Conservation (phyloP, 2,113 vertebrate species). For the Himantopus leucocephalus region DNA sequence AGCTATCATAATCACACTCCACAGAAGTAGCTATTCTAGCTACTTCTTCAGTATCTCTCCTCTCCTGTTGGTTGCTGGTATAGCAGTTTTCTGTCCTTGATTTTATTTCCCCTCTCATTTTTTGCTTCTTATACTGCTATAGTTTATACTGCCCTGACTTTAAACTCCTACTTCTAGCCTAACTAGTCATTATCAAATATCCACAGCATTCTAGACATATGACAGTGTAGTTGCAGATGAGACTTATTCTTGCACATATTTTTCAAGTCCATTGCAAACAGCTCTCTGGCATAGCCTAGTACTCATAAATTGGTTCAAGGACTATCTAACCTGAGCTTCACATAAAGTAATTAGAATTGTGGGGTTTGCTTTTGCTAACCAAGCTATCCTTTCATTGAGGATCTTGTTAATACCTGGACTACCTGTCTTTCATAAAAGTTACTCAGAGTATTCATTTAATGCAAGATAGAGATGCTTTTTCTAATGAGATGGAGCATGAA, state of each 20-base stretch:
- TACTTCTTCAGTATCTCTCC: background rate
- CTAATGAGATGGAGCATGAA: background rate
- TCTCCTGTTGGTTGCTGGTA: background rate
- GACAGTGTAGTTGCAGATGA: background rate
- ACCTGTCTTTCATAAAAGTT: background rate
- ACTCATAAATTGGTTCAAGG: background rate
- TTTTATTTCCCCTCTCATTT: background rate
- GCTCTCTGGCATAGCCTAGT: background rate
- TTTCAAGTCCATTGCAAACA: background rate
- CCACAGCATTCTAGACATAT: background rate
- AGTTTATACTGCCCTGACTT: background rate
- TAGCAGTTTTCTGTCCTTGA: background rate
- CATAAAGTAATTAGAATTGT: background rate
- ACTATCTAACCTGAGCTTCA: background rate
- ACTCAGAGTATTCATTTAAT: background rate
- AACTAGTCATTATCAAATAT: background rate
- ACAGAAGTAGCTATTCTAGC: background rate
- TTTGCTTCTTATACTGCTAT: background rate
- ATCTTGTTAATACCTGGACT: background rate
- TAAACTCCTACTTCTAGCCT: background rate
- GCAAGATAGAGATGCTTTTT: background rate
- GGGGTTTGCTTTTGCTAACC: background rate
- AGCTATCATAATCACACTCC: background rate
- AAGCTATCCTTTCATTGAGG: background rate
- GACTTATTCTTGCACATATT: background rate